Conservation (phyloP, 1,140 invertebrate species). For the Drosophila triauraria region DNA sequence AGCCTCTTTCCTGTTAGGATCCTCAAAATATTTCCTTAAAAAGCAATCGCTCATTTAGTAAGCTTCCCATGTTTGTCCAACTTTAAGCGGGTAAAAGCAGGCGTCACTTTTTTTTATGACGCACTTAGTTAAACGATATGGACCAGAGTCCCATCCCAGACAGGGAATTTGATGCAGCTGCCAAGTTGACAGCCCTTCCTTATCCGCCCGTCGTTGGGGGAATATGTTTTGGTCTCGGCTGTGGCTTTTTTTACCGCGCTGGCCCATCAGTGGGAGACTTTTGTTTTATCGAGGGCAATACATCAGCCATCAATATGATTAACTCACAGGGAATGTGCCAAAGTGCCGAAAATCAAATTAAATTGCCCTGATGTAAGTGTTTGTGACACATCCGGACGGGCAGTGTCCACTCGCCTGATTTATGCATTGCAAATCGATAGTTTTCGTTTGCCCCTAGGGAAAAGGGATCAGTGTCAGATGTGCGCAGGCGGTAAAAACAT, state of each 20-base stretch:
- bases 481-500: conserved; percentile 38
- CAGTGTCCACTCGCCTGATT: conserved; percentile 53
- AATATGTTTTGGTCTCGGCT: conserved; percentile 34
- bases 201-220: conserved; percentile 48
- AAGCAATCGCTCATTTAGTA: neutral
- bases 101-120: conserved; percentile 66
- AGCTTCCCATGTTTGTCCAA: neutral
- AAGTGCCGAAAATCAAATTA: conserved; percentile 83
- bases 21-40: neutral
- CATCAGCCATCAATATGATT: conserved; percentile 80
- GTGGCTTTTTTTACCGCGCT: conserved; percentile 52
- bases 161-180: conserved; percentile 30
- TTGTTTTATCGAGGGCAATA: conserved; percentile 78
- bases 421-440: conserved; percentile 77
- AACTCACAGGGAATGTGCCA: conserved; percentile 69
- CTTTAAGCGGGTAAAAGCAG: neutral
- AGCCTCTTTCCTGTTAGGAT: too few species aligned
- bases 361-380: conserved; percentile 79
- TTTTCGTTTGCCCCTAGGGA: conserved; percentile 73
- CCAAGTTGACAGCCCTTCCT: conserved; percentile 53
- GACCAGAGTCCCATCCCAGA: conserved; percentile 12
- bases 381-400: conserved; percentile 74
- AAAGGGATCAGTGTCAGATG: conserved; percentile 76
- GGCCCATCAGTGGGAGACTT: conserved; percentile 58
- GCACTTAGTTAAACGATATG: conserved; percentile 68